Conservation (phyloP, 2,888 invertebrate species). For the Brenthis hecate region DNA sequence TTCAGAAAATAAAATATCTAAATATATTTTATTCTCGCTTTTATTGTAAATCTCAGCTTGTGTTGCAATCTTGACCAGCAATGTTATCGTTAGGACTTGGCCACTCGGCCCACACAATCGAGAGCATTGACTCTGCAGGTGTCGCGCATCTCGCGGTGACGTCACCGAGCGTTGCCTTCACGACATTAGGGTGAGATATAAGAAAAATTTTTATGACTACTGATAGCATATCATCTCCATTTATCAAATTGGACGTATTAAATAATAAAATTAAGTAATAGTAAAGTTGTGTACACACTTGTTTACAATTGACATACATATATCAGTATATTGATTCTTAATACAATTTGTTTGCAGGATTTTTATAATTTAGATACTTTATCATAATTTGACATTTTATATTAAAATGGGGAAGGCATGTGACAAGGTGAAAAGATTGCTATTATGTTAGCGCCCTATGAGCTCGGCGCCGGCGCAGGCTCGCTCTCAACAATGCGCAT, state of each 20-base stretch:
- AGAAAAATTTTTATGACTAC: neutral
- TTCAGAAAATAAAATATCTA: neutral
- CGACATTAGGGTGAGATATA: conserved; percentile 45
- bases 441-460: conserved; percentile 46
- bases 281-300: neutral
- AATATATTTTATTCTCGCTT: conserved; percentile 3
- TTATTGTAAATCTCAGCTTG: conserved; percentile 27
- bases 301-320: neutral
- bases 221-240: neutral
- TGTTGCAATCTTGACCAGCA: conserved; percentile 25
- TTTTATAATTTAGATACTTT: too few species aligned
- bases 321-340: neutral
- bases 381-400: neutral
- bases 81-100: conserved; percentile 42
- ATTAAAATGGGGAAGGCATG: neutral
- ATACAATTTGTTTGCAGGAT: neutral
- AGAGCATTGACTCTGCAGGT: conserved; percentile 61
- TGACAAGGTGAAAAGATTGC: conserved; percentile 23
- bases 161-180: conserved; percentile 55
- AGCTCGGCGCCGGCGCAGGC: conserved; percentile 60
- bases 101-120: conserved; percentile 44
- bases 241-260: neutral
- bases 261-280: neutral
- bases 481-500: conserved; percentile 46
- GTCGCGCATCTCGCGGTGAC: conserved; percentile 53